Percentiles rank a stretch among this genome's conserved stretches.
Conservation (phyloP, 2,888 invertebrate genomes). For the Aquatica leii region DNA sequence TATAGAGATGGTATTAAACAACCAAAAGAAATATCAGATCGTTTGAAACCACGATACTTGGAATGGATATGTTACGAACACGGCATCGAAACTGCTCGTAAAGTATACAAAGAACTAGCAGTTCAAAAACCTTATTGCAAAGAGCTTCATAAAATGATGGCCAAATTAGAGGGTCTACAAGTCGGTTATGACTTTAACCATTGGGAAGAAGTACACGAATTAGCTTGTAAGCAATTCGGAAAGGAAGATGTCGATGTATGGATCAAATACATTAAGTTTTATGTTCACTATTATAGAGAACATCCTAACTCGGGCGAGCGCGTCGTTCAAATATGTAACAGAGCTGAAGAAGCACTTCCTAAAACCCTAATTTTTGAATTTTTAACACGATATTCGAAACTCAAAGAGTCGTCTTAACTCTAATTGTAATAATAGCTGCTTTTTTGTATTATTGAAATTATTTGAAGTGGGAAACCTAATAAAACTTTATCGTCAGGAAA, state of each 20-base stretch:
- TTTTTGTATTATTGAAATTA: too few species aligned
- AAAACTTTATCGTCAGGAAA: too few species aligned
- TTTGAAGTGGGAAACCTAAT: too few species aligned
- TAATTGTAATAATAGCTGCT: too few species aligned
- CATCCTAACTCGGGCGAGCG: constrained; percentile 16
- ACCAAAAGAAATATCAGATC: constrained; percentile 62
- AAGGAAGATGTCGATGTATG: constrained; percentile 71
- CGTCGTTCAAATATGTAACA: constrained; percentile 7
- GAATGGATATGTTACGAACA: constrained; percentile 62
- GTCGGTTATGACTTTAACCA: constrained; percentile 62
- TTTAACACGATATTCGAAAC: background rate
- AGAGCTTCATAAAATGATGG: constrained; percentile 55
- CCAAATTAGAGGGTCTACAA: constrained; percentile 63
- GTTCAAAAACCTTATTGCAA: constrained; percentile 49
- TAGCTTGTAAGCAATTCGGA: constrained; percentile 73
- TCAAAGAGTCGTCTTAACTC: too few species aligned
- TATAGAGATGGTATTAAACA: constrained; percentile 62
- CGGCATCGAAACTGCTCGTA: constrained; percentile 68
- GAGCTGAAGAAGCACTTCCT: constrained; percentile 3
- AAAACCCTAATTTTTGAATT: constrained; percentile 3
- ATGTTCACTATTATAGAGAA: constrained; percentile 65
- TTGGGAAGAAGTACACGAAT: constrained; percentile 69
- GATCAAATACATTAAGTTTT: constrained; percentile 77
- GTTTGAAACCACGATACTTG: constrained; percentile 69
- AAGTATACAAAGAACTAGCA: constrained; percentile 68